Evolutionary conservation across 2,797 vertebrate genomes (phyloP).

Genomic region (Nyctibius grandis): DNA sequence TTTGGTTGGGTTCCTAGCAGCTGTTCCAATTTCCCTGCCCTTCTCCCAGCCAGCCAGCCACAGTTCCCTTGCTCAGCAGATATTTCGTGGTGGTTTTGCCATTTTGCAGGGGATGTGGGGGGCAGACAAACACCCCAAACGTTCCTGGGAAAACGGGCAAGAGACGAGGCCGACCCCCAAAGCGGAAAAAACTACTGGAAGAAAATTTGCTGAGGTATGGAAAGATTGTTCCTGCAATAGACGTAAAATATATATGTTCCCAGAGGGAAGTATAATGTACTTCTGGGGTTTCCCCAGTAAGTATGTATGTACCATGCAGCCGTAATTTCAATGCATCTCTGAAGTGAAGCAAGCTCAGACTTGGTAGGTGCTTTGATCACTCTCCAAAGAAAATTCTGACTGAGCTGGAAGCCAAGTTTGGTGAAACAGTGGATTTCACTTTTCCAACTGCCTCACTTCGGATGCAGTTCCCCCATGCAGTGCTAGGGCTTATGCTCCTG

Average conservation of each 20-base stretch:
- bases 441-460: background rate
- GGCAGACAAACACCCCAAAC: conserved; percentile 58
- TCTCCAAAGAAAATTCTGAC: conserved; percentile 27
- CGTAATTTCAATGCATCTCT: background rate
- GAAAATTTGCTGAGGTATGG: conserved; percentile 80
- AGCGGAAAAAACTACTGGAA: conserved; percentile 84
- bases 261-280: background rate
- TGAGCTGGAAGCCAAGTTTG: background rate
- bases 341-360: conserved; percentile 18
- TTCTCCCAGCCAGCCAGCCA: background rate
- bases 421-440: background rate
- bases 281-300: conserved; percentile 40
- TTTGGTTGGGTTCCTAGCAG: conserved; percentile 33
- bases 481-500: background rate
- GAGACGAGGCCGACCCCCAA: conserved; percentile 92
- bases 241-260: background rate
- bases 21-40: background rate
- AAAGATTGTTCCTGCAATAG: background rate
- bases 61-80: background rate
- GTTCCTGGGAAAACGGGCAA: conserved; percentile 78
- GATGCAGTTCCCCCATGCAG: background rate
- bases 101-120: conserved; percentile 64
- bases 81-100: conserved; percentile 27
- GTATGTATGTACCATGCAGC: background rate
- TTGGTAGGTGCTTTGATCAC: conserved; percentile 18